phyloP scores from a whole-genome alignment of 2,888 invertebrate genomes.

The Noctua comes region DNA sequence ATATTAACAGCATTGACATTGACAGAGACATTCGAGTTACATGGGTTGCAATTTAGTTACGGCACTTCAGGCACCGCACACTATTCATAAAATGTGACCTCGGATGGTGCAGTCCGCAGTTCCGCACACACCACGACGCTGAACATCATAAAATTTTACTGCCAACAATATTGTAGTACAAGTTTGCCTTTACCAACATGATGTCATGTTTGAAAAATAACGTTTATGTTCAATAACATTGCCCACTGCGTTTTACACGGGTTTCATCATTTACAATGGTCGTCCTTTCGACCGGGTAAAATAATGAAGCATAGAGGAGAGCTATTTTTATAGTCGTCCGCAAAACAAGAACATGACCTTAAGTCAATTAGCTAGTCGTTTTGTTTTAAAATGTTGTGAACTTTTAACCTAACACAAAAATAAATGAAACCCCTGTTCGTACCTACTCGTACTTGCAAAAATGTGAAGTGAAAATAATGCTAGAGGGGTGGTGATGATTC shows the following conservation, averaged over 20 bases:
- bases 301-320: slow-evolving; percentile 40
- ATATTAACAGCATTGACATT: slow-evolving; percentile 54
- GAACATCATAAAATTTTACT: slow-evolving; percentile 78
- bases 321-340: slow-evolving; percentile 24
- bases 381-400: slow-evolving; percentile 3
- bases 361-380: slow-evolving; percentile 9
- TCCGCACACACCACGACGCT: slow-evolving; percentile 58
- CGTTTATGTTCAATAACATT: slow-evolving; percentile 63
- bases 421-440: slow-evolving; percentile 20
- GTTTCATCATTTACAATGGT: slow-evolving; percentile 30
- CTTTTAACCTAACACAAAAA: slow-evolving; percentile 12
- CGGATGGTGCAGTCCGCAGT: slow-evolving; percentile 70
- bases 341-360: slow-evolving; percentile 24
- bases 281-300: slow-evolving; percentile 47
- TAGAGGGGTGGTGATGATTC: slow-evolving; percentile 65
- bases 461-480: slow-evolving; percentile 48
- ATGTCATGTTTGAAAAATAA: slow-evolving; percentile 75
- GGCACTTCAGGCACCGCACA: slow-evolving; percentile 55
- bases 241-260: slow-evolving; percentile 66
- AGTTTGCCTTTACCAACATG: slow-evolving; percentile 71
- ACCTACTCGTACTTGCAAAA: slow-evolving; percentile 25
- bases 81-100: slow-evolving; percentile 73
- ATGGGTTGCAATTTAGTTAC: slow-evolving; percentile 66
- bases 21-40: slow-evolving; percentile 53
- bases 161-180: slow-evolving; percentile 69